phyloP scores from a whole-genome alignment of 2,888 invertebrate genomes.

The Lochmaea crataegi region DNA sequence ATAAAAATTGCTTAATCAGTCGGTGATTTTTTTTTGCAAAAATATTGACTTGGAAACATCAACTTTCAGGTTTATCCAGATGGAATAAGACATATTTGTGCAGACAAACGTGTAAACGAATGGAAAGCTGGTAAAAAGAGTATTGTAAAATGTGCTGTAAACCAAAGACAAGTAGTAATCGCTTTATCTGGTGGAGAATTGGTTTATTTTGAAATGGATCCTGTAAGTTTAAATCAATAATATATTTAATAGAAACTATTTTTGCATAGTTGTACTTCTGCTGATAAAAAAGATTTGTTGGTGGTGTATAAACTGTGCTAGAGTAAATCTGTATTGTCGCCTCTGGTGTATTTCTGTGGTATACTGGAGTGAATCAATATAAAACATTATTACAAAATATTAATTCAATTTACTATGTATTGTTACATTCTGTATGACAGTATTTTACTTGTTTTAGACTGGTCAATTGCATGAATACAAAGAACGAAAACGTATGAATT shows the following conservation, averaged over 20 bases:
- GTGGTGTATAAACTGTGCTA: conserved; percentile 53
- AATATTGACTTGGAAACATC: too few relatives aligned
- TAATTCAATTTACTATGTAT: too few relatives aligned
- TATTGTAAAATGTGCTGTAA: conserved; percentile 97
- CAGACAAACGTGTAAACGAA: conserved; percentile 98
- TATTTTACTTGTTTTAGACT: conserved; percentile 73
- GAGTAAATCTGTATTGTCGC: conserved; percentile 62
- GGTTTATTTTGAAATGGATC: conserved; percentile 99
- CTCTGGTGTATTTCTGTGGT: conserved; percentile 58
- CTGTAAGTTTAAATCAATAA: conserved; percentile 74
- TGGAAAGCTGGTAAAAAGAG: conserved; percentile 99
- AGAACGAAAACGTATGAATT: conserved; percentile 95
- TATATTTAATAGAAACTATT: conserved; percentile 29
- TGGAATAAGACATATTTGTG: conserved; percentile 97
- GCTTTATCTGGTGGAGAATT: conserved; percentile 97
- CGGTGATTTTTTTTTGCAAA: too few relatives aligned
- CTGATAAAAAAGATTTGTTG: conserved; percentile 32
- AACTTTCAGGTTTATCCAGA: conserved; percentile 88
- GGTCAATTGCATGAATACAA: conserved; percentile 99
- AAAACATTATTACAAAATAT: conserved; percentile 46
- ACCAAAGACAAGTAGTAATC: conserved; percentile 98
- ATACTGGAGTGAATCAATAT: conserved; percentile 65
- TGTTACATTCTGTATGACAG: background rate
- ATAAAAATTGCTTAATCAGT: too few relatives aligned
- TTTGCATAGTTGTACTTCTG: conserved; percentile 34